Conservation (phyloP, 2,797 vertebrate genomes). For the Chelidonichthys spinosus region DNA sequence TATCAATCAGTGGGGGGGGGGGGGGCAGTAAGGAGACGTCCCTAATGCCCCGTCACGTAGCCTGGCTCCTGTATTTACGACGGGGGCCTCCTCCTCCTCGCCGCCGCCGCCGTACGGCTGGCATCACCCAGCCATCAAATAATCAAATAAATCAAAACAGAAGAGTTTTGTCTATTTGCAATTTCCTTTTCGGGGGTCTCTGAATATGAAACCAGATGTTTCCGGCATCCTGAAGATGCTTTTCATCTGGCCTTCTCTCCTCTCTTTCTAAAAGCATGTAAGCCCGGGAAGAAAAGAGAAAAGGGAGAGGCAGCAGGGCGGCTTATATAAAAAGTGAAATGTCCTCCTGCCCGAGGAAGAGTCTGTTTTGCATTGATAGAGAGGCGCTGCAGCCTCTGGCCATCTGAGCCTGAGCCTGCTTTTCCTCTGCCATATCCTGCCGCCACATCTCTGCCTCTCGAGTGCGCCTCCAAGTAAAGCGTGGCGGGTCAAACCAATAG, state of each 20-base stretch:
- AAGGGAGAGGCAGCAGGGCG: constrained; percentile 19
- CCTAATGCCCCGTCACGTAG: constrained; percentile 69
- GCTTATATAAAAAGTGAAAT: constrained; percentile 91
- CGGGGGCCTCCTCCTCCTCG: constrained; percentile 68
- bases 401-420: constrained; percentile 78
- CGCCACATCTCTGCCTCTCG: constrained; percentile 79
- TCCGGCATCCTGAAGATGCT: constrained; percentile 92
- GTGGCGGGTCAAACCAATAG: constrained; percentile 80
- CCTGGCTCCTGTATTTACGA: constrained; percentile 83
- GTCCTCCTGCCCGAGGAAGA: constrained; percentile 90
- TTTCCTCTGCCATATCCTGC: constrained; percentile 81
- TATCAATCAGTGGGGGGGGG: constrained; percentile 86
- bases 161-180: constrained; percentile 96
- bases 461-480: constrained; percentile 76
- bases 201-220: constrained; percentile 99
- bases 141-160: constrained; percentile 98
- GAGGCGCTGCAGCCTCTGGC: constrained; percentile 87
- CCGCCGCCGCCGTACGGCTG: constrained; percentile 87
- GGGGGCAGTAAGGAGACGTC: constrained; percentile 78
- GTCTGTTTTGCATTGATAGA: constrained; percentile 98
- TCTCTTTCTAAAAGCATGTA: constrained; percentile 91
- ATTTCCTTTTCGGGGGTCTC: constrained; percentile 92
- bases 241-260: constrained; percentile 87
- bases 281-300: constrained; percentile 79
- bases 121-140: constrained; percentile 89